These are phyloP conservation scores for Eupeodes latifasciatus DNA, from an alignment of 2,888 invertebrate species.

Conservation along the genomic window DNA sequence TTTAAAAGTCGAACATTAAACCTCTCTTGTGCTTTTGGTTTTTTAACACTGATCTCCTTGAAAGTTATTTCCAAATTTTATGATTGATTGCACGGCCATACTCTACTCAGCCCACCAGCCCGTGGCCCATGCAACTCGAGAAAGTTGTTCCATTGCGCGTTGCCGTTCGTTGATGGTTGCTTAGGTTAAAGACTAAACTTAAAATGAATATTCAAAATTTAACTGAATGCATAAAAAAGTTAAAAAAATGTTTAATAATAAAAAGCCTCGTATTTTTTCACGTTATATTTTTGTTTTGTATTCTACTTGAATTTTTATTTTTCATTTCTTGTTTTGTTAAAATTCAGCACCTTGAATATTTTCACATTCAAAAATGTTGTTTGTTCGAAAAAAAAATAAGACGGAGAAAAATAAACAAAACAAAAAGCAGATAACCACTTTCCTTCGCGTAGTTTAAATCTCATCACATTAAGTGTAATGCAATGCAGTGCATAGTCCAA, in stretches of 20 bases:
- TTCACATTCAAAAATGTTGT: not conserved
- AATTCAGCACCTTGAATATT: conserved; percentile 18
- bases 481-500: not conserved
- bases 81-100: not conserved
- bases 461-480: conserved; percentile 30
- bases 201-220: conserved; percentile 8
- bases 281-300: not conserved
- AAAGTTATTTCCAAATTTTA: conserved; percentile 7
- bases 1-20: not conserved
- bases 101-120: too few species aligned
- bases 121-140: not conserved
- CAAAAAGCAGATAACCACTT: not conserved
- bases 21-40: not conserved
- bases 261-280: not conserved
- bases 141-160: not conserved
- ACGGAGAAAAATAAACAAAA: not conserved
- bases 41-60: conserved; percentile 1
- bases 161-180: too few species aligned
- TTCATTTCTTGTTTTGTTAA: not conserved
- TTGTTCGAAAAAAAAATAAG: not conserved
- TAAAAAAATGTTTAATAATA: not conserved
- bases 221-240: not conserved
- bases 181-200: not conserved
- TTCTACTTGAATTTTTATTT: conserved; percentile 19
- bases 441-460: not conserved